These are phyloP conservation scores for Cygnus buccinator DNA, from an alignment of 2,113 vertebrate species.

Conservation along the genomic window DNA sequence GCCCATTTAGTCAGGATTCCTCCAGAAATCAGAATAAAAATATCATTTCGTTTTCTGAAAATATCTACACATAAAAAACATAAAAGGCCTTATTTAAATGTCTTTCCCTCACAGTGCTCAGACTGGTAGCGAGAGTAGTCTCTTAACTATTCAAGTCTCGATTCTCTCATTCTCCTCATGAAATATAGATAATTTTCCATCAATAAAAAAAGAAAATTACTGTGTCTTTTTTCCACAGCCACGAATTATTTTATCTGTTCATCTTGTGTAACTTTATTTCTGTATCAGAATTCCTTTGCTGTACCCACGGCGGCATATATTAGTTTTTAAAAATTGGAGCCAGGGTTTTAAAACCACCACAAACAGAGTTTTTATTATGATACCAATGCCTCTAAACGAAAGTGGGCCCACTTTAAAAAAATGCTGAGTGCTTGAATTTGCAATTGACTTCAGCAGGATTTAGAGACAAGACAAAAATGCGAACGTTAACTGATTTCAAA, in stretches of 20 bases:
- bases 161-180: not conserved
- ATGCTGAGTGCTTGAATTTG: not conserved
- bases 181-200: not conserved
- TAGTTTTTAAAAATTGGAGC: not conserved
- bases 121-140: not conserved
- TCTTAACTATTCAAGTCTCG: not conserved
- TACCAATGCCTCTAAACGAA: not conserved
- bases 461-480: not conserved
- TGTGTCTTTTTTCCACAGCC: not conserved
- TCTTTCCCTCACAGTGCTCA: not conserved
- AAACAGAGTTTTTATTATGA: not conserved
- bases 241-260: not conserved
- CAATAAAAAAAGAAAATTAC: not conserved
- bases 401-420: not conserved
- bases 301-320: not conserved
- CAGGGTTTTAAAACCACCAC: not conserved
- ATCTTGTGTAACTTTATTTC: not conserved
- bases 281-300: not conserved
- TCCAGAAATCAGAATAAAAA: conserved; percentile 50
- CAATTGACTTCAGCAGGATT: not conserved
- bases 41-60: conserved; percentile 43
- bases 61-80: conserved; percentile 1
- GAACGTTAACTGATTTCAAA: not conserved
- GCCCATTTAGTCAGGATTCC: conserved; percentile 19
- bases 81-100: not conserved